Evolutionary conservation across 2,113 vertebrate genomes (phyloP).

Genomic region (Cacatua alba): DNA sequence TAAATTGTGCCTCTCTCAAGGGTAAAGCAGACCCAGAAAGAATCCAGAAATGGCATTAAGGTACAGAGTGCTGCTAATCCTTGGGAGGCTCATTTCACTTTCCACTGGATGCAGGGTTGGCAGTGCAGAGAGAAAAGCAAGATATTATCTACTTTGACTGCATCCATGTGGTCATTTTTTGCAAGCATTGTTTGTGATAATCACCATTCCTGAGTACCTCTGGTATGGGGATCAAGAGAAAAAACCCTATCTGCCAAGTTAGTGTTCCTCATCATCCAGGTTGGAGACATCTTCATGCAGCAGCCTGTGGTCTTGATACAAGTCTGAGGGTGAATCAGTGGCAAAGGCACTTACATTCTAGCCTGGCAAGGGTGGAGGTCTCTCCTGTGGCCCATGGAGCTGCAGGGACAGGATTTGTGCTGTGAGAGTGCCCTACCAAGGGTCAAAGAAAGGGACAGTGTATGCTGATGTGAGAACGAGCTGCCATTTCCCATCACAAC

Average conservation of each 20-base stretch:
- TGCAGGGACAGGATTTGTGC: not conserved
- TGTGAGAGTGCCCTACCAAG: not conserved
- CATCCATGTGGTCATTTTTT: not conserved
- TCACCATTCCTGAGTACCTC: not conserved
- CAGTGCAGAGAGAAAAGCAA: not conserved
- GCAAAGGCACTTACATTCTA: not conserved
- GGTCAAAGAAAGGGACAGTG: rapidly evolving
- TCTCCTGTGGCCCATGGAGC: not conserved
- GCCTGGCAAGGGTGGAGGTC: not conserved
- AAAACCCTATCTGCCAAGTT: not conserved
- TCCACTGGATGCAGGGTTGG: not conserved
- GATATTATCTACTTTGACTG: not conserved
- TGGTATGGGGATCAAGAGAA: not conserved
- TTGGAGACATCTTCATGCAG: not conserved
- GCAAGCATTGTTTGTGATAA: not conserved
- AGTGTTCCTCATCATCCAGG: rapidly evolving
- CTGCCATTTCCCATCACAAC: not conserved
- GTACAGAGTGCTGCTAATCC: not conserved
- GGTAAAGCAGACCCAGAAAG: not conserved
- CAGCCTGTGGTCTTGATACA: not conserved
- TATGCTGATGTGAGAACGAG: rapidly evolving
- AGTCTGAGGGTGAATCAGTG: too few species aligned
- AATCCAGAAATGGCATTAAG: not conserved
- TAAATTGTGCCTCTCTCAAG: not conserved
- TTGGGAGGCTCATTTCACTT: not conserved